These are phyloP conservation scores for Leptopilina boulardi DNA, from an alignment of 1,140 invertebrate genomes.

Conservation along the genomic window DNA sequence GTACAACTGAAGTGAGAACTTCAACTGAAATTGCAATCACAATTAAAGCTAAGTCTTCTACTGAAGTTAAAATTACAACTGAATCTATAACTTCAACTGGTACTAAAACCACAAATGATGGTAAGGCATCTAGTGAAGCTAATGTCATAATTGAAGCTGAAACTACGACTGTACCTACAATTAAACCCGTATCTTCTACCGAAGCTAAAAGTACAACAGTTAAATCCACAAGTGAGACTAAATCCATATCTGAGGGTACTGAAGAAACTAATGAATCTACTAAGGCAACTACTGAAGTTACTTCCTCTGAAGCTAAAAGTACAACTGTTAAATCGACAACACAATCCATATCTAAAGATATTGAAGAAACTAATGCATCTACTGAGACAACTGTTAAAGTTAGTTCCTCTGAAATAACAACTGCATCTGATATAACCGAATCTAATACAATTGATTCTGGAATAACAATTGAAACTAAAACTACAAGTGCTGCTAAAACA, in stretches of 20 bases:
- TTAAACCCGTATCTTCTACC: background rate
- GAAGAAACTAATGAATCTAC: too few species aligned
- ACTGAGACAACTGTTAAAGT: too few species aligned
- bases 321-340: too few species aligned
- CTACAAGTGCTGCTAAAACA: background rate
- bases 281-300: too few species aligned
- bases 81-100: background rate
- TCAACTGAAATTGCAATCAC: background rate
- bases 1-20: background rate
- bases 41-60: background rate
- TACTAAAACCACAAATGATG: background rate
- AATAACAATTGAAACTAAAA: background rate
- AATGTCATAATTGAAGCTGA: background rate
- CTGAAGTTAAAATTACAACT: background rate
- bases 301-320: background rate
- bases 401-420: too few species aligned
- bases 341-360: too few species aligned
- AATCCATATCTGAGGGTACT: too few species aligned
- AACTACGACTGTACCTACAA: background rate
- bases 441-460: too few species aligned
- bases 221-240: background rate
- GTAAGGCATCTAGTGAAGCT: background rate
- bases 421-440: too few species aligned
- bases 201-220: background rate
- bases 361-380: too few species aligned